Percentiles rank a stretch among this genome's conserved stretches.
phyloP scores from a whole-genome alignment of 2,113 vertebrate species.

The Saguinus midas region DNA sequence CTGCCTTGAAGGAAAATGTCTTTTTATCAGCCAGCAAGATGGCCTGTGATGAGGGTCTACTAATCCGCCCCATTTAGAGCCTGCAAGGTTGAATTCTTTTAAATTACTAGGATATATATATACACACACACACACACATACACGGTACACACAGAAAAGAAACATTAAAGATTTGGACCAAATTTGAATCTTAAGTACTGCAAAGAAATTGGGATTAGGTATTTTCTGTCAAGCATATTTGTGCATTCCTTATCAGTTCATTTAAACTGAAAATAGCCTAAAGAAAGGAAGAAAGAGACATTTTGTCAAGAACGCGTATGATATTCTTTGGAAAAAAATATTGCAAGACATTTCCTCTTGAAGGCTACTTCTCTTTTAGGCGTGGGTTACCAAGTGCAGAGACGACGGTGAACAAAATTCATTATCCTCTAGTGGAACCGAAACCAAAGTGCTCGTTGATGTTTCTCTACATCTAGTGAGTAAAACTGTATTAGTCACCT shows the following conservation, averaged over 20 bases:
- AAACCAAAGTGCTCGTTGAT: background rate
- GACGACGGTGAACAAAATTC: background rate
- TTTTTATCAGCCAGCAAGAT: background rate
- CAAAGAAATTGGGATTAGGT: background rate
- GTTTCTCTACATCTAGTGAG: background rate
- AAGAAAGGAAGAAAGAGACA: background rate
- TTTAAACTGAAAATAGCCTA: background rate
- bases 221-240: background rate
- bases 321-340: background rate
- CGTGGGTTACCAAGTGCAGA: background rate
- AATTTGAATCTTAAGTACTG: background rate
- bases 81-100: background rate
- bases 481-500: background rate
- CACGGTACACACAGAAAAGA: background rate
- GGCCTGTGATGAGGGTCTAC: background rate
- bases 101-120: background rate
- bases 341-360: background rate
- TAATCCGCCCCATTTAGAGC: background rate
- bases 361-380: background rate
- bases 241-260: background rate
- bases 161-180: background rate
- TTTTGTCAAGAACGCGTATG: background rate
- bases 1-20: background rate
- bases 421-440: background rate
- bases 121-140: accelerated